Evolutionary conservation across 2,113 vertebrate species (phyloP), one percentile per base, ranked within the genome.

Genomic region (Tetraodon nigroviridis): DNA sequence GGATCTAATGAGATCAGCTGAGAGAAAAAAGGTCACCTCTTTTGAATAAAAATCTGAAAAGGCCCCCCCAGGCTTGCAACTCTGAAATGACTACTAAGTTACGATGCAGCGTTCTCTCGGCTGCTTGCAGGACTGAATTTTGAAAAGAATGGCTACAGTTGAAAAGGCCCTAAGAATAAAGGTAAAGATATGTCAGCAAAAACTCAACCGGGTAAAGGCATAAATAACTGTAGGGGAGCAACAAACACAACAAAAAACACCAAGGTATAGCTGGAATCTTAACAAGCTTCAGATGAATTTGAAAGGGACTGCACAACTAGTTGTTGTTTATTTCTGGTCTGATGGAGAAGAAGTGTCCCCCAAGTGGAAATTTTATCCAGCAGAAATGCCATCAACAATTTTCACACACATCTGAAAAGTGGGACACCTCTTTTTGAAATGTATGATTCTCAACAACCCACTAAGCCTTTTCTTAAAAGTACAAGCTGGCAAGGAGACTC

Each of bases 401-500:
- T 76, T 80, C 55, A 55, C 55, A 71, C 70, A 83, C 87, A 87
- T 83, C 70, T 79, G 69, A 75, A 86, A 90, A 88, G 80, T 88
- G 70, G 87, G 84, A 83, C 87, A 85, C 77, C 73, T 82, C 64
- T 60, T 48, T 75, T 79, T 76, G 47, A 64, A 79, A 77, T 53
- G 69, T 61, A 57, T 40, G 53, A 78, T 58, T 52, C 71, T 64
- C 48, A 64, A 49, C 53, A 67, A 56, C 64, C 63, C 55, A 64
- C 52, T 58, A 67, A 64, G 58, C 32, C 59, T 7, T 10, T 8
- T 71, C 55, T 64, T 42, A 51, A 24, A 73, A 78, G 56, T 57
- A 56, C 19, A 67, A 47, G 18, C 58, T 61, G 10, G 52, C 61
- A 51, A 51, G 47, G n/a, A 67, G 41, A 59, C 50, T 16, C 3